Evolutionary conservation across 1,140 invertebrate species (phyloP).

Genomic region (Drosophila nigromelanica): DNA sequence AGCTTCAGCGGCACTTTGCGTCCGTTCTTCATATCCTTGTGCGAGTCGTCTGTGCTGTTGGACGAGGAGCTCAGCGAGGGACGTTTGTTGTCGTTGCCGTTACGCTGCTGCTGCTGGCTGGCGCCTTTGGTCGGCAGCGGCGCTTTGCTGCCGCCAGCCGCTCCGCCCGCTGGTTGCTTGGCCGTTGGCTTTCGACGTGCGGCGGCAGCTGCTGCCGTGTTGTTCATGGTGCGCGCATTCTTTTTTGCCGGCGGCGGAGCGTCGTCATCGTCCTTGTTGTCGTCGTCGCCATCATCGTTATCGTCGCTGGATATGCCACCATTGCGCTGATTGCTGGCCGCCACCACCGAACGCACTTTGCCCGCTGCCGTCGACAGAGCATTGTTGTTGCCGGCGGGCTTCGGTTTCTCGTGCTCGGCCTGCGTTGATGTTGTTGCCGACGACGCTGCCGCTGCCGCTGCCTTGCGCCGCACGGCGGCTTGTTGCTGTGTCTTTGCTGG

Average conservation of each 20-base stretch:
- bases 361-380: slow-evolving; percentile 21
- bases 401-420: slow-evolving; percentile 47
- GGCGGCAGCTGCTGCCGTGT: slow-evolving; percentile 24
- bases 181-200: slow-evolving; percentile 13
- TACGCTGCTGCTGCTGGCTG: slow-evolving; percentile 80
- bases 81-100: slow-evolving; percentile 54
- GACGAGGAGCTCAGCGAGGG: slow-evolving; percentile 80
- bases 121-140: slow-evolving; percentile 18
- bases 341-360: slow-evolving; percentile 39
- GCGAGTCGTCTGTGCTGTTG: slow-evolving; percentile 71
- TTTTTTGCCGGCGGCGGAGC: slow-evolving; percentile 79
- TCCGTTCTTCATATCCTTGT: slow-evolving; percentile 59
- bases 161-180: slow-evolving; percentile 71
- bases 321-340: slow-evolving; percentile 61
- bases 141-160: slow-evolving; percentile 25
- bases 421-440: neutral
- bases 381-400: slow-evolving; percentile 11
- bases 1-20: slow-evolving; percentile 73
- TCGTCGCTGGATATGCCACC: slow-evolving; percentile 65
- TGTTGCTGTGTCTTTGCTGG: slow-evolving; percentile 17
- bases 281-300: slow-evolving; percentile 47
- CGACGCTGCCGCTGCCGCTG: neutral
- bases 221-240: slow-evolving; percentile 47
- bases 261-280: slow-evolving; percentile 17
- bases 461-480: slow-evolving; percentile 33